Conservation (phyloP, 2,113 vertebrate species). For the Monarcha castaneiventris region DNA sequence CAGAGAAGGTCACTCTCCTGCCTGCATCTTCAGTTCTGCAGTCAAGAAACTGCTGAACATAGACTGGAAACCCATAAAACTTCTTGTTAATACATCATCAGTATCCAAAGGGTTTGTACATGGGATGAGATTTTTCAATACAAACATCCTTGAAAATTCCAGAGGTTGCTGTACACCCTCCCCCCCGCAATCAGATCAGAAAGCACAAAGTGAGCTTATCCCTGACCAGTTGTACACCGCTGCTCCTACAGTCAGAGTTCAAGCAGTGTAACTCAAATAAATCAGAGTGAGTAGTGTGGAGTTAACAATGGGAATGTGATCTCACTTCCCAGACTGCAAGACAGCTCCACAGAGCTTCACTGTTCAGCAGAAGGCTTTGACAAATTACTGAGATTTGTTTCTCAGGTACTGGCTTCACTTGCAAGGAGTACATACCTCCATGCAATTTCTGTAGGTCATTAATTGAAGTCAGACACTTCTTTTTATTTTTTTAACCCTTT, state of each 20-base stretch:
- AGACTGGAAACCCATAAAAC: background rate
- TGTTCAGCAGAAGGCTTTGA: background rate
- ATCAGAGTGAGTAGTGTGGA: background rate
- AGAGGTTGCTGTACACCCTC: background rate
- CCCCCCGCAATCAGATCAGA: accelerated
- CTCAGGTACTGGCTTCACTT: background rate
- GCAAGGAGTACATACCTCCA: background rate
- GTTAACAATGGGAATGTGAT: background rate
- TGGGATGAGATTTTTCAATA: background rate
- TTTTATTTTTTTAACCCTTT: background rate
- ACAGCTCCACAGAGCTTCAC: background rate
- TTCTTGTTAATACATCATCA: background rate
- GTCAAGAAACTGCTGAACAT: background rate
- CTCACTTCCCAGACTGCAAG: background rate
- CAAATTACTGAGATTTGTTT: background rate
- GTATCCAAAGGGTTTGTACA: background rate
- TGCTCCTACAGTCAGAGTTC: background rate
- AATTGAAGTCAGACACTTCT: background rate
- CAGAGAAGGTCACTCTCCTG: background rate
- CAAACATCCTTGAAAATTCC: background rate
- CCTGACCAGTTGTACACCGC: background rate
- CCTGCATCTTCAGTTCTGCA: background rate
- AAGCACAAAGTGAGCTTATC: background rate
- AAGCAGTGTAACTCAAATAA: background rate
- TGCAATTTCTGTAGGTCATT: background rate